Conservation (phyloP, 1,140 invertebrate species). For the Orius laevigatus region DNA sequence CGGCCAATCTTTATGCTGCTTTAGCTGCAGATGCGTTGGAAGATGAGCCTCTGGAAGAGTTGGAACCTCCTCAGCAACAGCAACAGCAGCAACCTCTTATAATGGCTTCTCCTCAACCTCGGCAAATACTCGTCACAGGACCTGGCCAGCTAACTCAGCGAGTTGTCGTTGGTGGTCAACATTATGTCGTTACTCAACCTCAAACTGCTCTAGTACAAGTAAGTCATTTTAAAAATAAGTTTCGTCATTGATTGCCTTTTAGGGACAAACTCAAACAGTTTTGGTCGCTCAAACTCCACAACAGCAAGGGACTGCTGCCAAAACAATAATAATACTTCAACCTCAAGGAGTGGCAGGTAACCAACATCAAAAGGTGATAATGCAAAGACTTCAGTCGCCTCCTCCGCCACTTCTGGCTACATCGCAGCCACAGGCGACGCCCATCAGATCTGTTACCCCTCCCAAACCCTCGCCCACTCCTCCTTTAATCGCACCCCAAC, state of each 20-base stretch:
- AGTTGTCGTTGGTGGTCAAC: constrained; percentile 20
- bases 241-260: constrained; percentile 14
- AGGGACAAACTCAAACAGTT: constrained; percentile 43
- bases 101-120: constrained; percentile 4
- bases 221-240: constrained; percentile 1
- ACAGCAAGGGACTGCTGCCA: constrained; percentile 41
- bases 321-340: constrained; percentile 56
- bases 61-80: constrained; percentile 2
- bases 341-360: constrained; percentile 30
- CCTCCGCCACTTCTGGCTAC: constrained; percentile 25
- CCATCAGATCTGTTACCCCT: constrained; percentile 27
- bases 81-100: constrained; percentile 5
- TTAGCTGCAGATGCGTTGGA: constrained; percentile 51
- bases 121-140: constrained; percentile 21
- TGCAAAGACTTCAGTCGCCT: constrained; percentile 29
- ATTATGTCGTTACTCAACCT: constrained; percentile 39
- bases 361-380: constrained; percentile 37
- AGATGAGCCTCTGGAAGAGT: constrained; percentile 37
- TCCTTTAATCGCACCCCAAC: constrained; percentile 6
- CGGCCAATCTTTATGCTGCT: constrained; percentile 50
- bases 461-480: constrained; percentile 21
- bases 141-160: constrained; percentile 14
- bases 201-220: constrained; percentile 36
- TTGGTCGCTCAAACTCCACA: constrained; percentile 41
- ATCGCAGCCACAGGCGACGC: constrained; percentile 24